Conservation (phyloP, 2,888 invertebrate genomes). For the Xanthia icteritia region DNA sequence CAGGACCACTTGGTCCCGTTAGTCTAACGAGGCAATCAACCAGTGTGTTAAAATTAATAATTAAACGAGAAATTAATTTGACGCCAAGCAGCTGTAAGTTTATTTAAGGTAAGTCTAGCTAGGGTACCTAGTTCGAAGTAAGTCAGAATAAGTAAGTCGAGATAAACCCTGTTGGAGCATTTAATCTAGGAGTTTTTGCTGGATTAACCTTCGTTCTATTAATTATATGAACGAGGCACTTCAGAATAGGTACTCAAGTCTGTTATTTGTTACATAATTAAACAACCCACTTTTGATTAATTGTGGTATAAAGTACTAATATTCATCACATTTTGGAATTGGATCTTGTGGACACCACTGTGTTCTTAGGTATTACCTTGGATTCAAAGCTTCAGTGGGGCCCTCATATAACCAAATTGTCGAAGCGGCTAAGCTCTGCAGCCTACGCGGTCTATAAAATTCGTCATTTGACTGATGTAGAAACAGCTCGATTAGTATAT, state of each 20-base stretch:
- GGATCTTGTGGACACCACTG: too few relatives aligned
- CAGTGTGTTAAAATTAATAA: neutral
- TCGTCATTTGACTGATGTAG: too few relatives aligned
- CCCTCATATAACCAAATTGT: too few relatives aligned
- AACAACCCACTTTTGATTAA: neutral
- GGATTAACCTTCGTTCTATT: neutral
- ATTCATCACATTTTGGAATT: neutral
- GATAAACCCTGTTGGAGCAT: neutral
- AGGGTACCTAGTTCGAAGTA: neutral
- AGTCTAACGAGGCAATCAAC: too few relatives aligned
- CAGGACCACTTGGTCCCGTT: neutral
- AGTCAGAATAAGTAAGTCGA: neutral
- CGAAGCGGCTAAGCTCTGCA: too few relatives aligned
- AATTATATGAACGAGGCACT: neutral
- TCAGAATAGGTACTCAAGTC: neutral
- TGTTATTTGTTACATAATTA: neutral
- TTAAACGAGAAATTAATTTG: neutral
- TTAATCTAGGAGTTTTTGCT: neutral
- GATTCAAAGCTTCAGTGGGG: too few relatives aligned
- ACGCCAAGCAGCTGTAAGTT: neutral
- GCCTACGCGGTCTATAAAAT: too few relatives aligned
- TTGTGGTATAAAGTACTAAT: neutral
- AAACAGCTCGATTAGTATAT: too few relatives aligned
- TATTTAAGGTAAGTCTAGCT: neutral
- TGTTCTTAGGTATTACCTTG: too few relatives aligned